These are phyloP conservation scores for Spodoptera exigua DNA, from an alignment of 2,888 invertebrate genomes.

Conservation along the genomic window DNA sequence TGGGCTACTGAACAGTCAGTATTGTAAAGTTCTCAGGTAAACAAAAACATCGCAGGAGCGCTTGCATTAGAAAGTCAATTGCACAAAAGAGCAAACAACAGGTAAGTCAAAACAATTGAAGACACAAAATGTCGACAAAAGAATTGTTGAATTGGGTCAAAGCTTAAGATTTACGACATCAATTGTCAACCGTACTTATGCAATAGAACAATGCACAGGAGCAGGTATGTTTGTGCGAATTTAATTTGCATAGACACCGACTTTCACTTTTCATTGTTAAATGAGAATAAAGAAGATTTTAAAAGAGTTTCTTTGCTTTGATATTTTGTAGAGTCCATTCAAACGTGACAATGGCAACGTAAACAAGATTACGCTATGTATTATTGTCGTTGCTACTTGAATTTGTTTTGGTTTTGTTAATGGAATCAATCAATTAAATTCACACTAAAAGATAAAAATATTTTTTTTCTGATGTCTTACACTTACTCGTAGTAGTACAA, in stretches of 20 bases:
- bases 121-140: constrained; percentile 59
- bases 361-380: constrained; percentile 6
- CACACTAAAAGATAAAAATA: too few relatives aligned
- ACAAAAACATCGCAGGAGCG: neutral
- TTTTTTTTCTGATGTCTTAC: too few relatives aligned
- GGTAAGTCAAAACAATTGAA: constrained; percentile 72
- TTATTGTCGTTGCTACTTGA: too few relatives aligned
- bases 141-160: constrained; percentile 72
- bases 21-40: neutral
- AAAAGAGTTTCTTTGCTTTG: constrained; percentile 57
- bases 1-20: too few relatives aligned
- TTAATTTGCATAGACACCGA: constrained; percentile 79
- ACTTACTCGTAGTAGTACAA: too few relatives aligned
- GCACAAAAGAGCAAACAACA: constrained; percentile 55
- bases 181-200: constrained; percentile 75
- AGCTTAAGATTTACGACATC: constrained; percentile 75
- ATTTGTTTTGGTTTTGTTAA: too few relatives aligned
- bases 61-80: constrained; percentile 19
- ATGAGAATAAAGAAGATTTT: constrained; percentile 70
- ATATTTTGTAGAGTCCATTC: constrained; percentile 51
- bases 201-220: constrained; percentile 65
- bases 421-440: too few relatives aligned
- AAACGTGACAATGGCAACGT: constrained; percentile 31
- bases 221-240: constrained; percentile 75
- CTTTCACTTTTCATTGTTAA: constrained; percentile 84